phyloP scores from a whole-genome alignment of 1,140 invertebrate species.

The Epicauta chinensis region DNA sequence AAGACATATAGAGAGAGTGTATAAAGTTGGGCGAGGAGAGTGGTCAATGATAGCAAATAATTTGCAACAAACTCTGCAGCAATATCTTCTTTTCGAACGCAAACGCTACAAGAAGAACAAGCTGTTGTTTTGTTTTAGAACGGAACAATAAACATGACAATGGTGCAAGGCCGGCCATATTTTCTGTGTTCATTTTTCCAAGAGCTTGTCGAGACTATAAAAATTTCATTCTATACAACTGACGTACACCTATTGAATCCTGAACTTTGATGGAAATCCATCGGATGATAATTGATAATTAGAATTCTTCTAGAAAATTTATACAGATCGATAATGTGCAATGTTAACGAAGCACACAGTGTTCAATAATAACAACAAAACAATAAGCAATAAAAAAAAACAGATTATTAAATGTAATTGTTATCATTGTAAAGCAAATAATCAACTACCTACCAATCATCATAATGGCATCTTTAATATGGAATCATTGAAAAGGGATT shows the following conservation, averaged over 20 bases:
- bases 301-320: too few species aligned
- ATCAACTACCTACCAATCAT: too few species aligned
- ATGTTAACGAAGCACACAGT: neutral
- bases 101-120: slow-evolving; percentile 18
- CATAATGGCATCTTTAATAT: too few species aligned
- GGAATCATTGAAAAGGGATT: too few species aligned
- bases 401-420: too few species aligned
- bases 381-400: too few species aligned
- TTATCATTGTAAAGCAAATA: too few species aligned
- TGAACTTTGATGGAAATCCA: slow-evolving; percentile 18
- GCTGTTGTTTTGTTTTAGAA: slow-evolving; percentile 23
- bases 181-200: slow-evolving; percentile 22
- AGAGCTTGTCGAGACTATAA: slow-evolving; percentile 14
- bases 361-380: too few species aligned
- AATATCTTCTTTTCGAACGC: slow-evolving; percentile 15
- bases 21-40: too few species aligned
- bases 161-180: slow-evolving; percentile 25
- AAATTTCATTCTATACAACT: slow-evolving; percentile 19
- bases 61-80: slow-evolving; percentile 4
- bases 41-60: slow-evolving; percentile 8
- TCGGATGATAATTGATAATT: slow-evolving; percentile 26
- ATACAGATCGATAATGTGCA: neutral
- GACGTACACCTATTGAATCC: slow-evolving; percentile 22
- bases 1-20: too few species aligned
- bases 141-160: slow-evolving; percentile 30